Evolutionary conservation across 2,888 invertebrate species (phyloP), one percentile per base, ranked within the genome.

Genomic region (Hypomecis punctinalis): DNA sequence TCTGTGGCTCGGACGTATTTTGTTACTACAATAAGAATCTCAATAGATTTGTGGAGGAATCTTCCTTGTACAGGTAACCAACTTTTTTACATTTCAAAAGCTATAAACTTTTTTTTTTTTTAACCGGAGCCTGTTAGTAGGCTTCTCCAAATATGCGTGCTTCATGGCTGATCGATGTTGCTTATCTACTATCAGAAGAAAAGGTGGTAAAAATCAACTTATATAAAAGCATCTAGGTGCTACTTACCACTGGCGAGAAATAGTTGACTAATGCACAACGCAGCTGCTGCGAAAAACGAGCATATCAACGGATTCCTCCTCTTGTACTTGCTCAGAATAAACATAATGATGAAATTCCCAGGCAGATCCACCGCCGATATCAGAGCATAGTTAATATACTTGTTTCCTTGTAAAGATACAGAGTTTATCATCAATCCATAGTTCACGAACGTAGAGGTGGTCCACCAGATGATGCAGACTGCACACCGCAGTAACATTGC

Each of bases 371-470:
- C 90, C 0, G 94, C 63, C 0, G 93, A 82, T 0, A 94, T 92
- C 33, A 95, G 75, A 5, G 95, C 95, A 75, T 96, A 97, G 83
- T 97, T 97, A 1, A 96, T 75, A 78, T 97, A 97, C 76, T 95
- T 96, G 80, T 97, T 95, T 4, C 97, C 97, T 72, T 95, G 94
- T 40, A 97, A 84, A 0, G 95, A 93, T 0, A 96, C 96, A 0
- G 97, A 95, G 77, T 96, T 96, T 39, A 97, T 92, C 0, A 95
- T 95, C 68, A 97, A 81, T 0, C 97, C 97, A 74, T 96, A 97
- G 78, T 96, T 96, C 0, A 97, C 95, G 68, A 97, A 95, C 0
- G 96, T 95, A 54, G 95, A 96, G 0, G 96, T 95, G 0, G 95
- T 84, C 91, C 90, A 91, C 90, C 91, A 91, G 0, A 85, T 76